Conservation (phyloP, 2,888 invertebrate species). For the Calephelis perditalis region DNA sequence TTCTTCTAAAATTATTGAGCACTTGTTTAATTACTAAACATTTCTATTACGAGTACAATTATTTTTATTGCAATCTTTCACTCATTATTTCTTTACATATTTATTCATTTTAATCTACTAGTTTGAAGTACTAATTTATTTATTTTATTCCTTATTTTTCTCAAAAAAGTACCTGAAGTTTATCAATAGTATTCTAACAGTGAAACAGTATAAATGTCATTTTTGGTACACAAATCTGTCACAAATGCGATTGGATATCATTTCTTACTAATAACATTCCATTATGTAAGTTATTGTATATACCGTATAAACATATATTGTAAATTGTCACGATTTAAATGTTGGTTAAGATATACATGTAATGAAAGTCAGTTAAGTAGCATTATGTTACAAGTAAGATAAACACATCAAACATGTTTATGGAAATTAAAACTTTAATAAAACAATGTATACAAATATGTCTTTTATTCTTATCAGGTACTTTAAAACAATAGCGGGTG, state of each 20-base stretch:
- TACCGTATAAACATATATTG: not conserved
- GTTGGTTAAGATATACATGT: not conserved
- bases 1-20: too few relatives aligned
- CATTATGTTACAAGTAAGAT: not conserved
- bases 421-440: slow-evolving; percentile 5
- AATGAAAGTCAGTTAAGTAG: not conserved
- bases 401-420: slow-evolving; percentile 4
- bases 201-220: slow-evolving; percentile 1
- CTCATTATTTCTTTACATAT: too few relatives aligned
- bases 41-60: too few relatives aligned
- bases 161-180: too few relatives aligned
- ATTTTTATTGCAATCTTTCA: too few relatives aligned
- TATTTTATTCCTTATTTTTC: too few relatives aligned
- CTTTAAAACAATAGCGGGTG: not conserved
- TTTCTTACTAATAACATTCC: not conserved
- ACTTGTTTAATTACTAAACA: too few relatives aligned
- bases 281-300: slow-evolving; percentile 4
- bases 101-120: too few relatives aligned
- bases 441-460: slow-evolving; percentile 5
- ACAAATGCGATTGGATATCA: not conserved
- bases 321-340: not conserved
- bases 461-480: not conserved
- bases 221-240: not conserved
- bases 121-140: too few relatives aligned
- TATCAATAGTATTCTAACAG: not conserved